A percentile compares a stretch with the other conserved stretches of the same genome.
phyloP scores from a whole-genome alignment of 2,888 invertebrate genomes.

The Spilosoma lubricipeda region DNA sequence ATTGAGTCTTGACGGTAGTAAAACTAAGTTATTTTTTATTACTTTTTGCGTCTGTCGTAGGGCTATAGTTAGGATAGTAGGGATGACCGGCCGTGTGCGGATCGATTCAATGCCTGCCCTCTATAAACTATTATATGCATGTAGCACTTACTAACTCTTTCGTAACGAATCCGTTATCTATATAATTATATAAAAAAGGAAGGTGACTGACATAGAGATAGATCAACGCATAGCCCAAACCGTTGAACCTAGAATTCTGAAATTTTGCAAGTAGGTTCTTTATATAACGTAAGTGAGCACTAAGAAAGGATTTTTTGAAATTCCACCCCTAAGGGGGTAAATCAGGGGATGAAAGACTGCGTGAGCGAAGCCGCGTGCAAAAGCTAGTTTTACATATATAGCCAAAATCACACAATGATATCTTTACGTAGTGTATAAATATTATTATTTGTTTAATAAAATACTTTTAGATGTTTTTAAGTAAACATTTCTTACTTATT shows the following conservation, averaged over 20 bases:
- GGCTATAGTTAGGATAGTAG: neutral
- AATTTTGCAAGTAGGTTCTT: too few species aligned
- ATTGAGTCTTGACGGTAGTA: neutral
- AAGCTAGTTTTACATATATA: too few species aligned
- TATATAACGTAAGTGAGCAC: too few species aligned
- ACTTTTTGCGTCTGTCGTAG: neutral
- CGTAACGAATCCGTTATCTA: neutral
- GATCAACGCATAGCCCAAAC: too few species aligned
- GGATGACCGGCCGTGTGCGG: neutral
- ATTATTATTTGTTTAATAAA: too few species aligned
- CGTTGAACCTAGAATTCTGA: too few species aligned
- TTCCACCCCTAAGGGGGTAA: too few species aligned
- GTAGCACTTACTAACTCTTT: neutral
- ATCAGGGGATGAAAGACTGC: too few species aligned
- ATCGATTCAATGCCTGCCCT: neutral
- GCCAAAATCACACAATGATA: neutral
- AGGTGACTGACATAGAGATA: too few species aligned
- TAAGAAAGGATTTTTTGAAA: too few species aligned
- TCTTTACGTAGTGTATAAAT: neutral
- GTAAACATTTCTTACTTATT: neutral
- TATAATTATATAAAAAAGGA: too few species aligned
- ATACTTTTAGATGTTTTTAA: neutral
- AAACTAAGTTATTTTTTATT: neutral
- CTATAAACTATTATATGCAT: neutral
- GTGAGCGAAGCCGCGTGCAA: too few species aligned